Percentiles rank a stretch among this genome's conserved stretches.
Conservation (phyloP, 2,113 vertebrate genomes). For the Ailuropoda melanoleuca region DNA sequence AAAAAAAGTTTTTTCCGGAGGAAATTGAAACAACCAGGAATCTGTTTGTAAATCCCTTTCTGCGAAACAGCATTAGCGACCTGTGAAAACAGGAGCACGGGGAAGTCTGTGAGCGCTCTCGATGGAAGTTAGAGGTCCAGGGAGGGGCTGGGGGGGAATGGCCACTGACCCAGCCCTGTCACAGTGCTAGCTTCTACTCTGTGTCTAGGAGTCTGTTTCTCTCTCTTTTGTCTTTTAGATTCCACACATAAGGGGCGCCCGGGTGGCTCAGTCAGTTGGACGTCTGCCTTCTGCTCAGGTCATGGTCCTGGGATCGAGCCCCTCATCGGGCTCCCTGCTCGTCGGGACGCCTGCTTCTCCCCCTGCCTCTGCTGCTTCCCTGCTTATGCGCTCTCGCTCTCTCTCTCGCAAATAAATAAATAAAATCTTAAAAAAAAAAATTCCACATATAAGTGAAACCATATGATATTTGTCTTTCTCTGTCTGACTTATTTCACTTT, state of each 20-base stretch:
- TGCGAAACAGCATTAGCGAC: constrained; percentile 91
- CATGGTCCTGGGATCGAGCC: too few relatives aligned
- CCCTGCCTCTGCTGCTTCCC: too few relatives aligned
- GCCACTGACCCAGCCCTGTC: background rate
- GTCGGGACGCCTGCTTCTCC: too few relatives aligned
- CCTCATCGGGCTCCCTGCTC: too few relatives aligned
- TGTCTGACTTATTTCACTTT: background rate
- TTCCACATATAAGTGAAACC: background rate
- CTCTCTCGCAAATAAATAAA: too few relatives aligned
- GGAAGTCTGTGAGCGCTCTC: background rate
- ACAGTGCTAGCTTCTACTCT: background rate
- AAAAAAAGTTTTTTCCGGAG: constrained; percentile 95
- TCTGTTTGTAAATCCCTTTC: constrained; percentile 94
- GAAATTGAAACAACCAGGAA: constrained; percentile 94
- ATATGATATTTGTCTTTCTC: background rate
- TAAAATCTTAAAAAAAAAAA: too few relatives aligned
- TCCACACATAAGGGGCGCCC: too few relatives aligned
- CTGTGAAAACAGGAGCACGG: constrained; percentile 77
- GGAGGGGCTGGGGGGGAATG: fast-evolving
- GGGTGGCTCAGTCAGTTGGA: too few relatives aligned
- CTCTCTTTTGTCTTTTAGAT: background rate
- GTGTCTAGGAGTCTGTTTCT: background rate
- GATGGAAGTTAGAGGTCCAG: background rate
- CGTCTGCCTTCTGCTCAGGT: too few relatives aligned
- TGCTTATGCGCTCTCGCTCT: too few relatives aligned